A percentile compares a stretch with the other conserved stretches of the same genome.
These are phyloP conservation scores for Fregetta grallaria DNA, from an alignment of 2,113 vertebrate species.

Conservation along the genomic window DNA sequence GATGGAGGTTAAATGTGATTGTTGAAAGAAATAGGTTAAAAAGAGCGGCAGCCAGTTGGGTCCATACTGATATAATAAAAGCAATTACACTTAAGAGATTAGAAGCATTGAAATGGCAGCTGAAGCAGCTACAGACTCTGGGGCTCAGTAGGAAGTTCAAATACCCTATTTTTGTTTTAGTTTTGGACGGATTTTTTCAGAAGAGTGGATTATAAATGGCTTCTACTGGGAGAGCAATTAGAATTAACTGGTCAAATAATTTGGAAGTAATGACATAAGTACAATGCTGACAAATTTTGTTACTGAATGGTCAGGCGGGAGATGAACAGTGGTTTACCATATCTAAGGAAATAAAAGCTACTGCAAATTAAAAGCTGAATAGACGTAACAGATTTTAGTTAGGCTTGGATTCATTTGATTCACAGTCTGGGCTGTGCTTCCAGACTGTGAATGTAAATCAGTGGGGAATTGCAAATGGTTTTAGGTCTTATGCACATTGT, in stretches of 20 bases:
- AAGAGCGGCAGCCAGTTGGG: background rate
- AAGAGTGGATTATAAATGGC: background rate
- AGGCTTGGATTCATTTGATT: background rate
- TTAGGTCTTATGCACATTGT: background rate
- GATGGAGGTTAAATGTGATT: conserved; percentile 18
- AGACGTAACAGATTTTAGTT: background rate
- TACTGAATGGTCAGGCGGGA: background rate
- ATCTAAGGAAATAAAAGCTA: background rate
- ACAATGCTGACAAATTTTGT: background rate
- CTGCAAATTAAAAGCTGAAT: background rate
- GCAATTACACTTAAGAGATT: background rate
- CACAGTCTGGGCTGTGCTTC: background rate
- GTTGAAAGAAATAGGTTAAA: conserved; percentile 17
- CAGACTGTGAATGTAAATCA: background rate
- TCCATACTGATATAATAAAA: background rate
- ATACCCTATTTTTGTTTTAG: background rate
- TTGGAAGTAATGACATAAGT: background rate
- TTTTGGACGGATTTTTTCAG: background rate
- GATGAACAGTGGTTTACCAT: background rate
- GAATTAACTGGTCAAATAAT: conserved; percentile 23
- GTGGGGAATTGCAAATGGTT: background rate
- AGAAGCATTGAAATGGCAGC: background rate
- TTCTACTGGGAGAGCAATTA: conserved; percentile 3
- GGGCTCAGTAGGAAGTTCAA: background rate
- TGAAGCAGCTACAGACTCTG: background rate